phyloP scores from a whole-genome alignment of 2,113 vertebrate species.

The Crypturellus undulatus region DNA sequence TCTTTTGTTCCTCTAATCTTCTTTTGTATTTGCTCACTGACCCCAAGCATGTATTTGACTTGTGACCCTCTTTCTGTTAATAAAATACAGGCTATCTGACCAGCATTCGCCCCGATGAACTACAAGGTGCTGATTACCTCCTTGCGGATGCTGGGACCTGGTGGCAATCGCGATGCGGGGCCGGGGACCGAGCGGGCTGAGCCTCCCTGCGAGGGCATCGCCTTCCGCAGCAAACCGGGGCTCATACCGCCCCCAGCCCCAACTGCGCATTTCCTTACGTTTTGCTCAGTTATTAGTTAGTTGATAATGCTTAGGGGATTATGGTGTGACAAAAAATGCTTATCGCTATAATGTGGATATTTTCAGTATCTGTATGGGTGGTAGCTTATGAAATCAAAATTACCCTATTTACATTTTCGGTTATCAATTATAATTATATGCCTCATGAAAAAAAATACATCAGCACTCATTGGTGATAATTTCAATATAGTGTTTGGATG shows the following conservation, averaged over 20 bases:
- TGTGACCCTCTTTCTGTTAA: constrained; percentile 83
- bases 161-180: background rate
- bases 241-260: background rate
- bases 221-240: background rate
- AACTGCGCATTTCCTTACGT: background rate
- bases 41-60: constrained; percentile 84
- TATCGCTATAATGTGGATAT: constrained; percentile 9
- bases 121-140: constrained; percentile 73
- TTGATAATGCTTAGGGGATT: constrained; percentile 39
- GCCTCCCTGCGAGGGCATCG: background rate
- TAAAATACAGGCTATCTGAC: constrained; percentile 76
- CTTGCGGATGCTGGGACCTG: constrained; percentile 39
- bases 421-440: constrained; percentile 49
- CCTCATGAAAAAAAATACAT: constrained; percentile 4
- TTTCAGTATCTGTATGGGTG: background rate
- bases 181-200: constrained; percentile 3
- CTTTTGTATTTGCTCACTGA: constrained; percentile 83
- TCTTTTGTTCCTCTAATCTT: constrained; percentile 82
- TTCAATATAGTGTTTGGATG: constrained; percentile 26
- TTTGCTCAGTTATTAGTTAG: constrained; percentile 42
- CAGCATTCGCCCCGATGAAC: constrained; percentile 61
- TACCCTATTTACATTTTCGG: constrained; percentile 25
- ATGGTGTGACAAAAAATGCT: constrained; percentile 19
- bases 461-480: background rate
- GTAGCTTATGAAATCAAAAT: constrained; percentile 52